Conservation (phyloP, 2,888 invertebrate species). For the Sycophila texana region DNA sequence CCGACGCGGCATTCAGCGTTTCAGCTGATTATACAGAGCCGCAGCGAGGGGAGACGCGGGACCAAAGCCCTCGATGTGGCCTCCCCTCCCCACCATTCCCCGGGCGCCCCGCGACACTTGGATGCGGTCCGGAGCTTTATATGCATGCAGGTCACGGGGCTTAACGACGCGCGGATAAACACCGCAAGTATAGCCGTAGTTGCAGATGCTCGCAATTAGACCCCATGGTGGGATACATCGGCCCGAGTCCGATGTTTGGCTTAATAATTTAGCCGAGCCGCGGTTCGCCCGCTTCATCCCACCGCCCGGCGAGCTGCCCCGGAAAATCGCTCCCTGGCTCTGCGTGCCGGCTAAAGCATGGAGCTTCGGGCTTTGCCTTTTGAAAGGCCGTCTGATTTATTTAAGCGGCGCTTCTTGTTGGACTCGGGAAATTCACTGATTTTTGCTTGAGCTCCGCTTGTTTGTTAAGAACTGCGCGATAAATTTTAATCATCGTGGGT, state of each 20-base stretch:
- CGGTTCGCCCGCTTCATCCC: not conserved
- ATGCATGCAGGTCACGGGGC: not conserved
- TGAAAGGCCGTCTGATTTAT: too few species aligned
- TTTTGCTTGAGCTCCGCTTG: too few species aligned
- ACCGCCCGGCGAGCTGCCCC: too few species aligned
- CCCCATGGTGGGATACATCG: not conserved
- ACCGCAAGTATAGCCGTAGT: conserved; percentile 25
- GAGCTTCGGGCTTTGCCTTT: too few species aligned
- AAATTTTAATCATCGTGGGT: too few species aligned
- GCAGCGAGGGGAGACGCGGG: not conserved
- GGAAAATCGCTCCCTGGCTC: not conserved
- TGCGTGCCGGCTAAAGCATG: too few species aligned
- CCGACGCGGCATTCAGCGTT: not conserved
- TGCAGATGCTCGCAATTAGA: conserved; percentile 34
- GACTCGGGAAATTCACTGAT: too few species aligned
- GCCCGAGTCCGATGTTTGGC: conserved; percentile 25
- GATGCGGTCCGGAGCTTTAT: conserved; percentile 2
- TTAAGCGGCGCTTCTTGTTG: too few species aligned
- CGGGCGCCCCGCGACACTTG: not conserved
- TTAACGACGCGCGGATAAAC: conserved; percentile 36
- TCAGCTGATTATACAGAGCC: conserved; percentile 12
- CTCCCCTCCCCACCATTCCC: not conserved
- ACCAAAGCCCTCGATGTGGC: not conserved
- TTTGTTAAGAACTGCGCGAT: too few species aligned
- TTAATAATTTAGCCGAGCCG: conserved; percentile 21